Conservation (phyloP, 2,113 vertebrate species). For the Xenopus borealis region DNA sequence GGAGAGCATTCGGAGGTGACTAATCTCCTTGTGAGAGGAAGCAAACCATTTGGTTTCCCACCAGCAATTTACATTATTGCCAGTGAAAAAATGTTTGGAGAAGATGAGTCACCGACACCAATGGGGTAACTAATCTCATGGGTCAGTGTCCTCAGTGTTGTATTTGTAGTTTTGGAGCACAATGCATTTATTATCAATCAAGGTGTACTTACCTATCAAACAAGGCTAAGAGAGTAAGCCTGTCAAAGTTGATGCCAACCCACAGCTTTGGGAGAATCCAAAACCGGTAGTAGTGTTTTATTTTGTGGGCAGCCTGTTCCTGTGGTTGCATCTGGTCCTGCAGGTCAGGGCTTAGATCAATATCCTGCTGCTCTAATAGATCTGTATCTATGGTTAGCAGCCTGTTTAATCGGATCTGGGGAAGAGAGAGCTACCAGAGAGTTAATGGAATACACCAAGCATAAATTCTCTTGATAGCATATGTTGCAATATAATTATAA, state of each 20-base stretch:
- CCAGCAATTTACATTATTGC: too few relatives aligned
- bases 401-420: constrained; percentile 93
- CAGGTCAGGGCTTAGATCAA: constrained; percentile 90
- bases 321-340: constrained; percentile 81
- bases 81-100: too few relatives aligned
- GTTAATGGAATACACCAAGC: constrained; percentile 37
- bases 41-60: too few relatives aligned
- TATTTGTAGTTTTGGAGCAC: too few relatives aligned
- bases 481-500: too few relatives aligned
- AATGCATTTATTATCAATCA: too few relatives aligned
- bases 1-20: too few relatives aligned
- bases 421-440: constrained; percentile 77
- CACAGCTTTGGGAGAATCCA: constrained; percentile 93
- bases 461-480: too few relatives aligned
- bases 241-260: constrained; percentile 95
- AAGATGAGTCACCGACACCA: too few relatives aligned
- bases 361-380: constrained; percentile 90
- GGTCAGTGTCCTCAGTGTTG: too few relatives aligned
- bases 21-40: too few relatives aligned
- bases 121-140: too few relatives aligned
- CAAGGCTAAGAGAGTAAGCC: constrained; percentile 92
- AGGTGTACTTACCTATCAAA: constrained; percentile 84
- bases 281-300: constrained; percentile 92
- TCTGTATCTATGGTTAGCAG: constrained; percentile 93
- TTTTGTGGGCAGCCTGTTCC: constrained; percentile 79